phyloP scores from a whole-genome alignment of 2,888 invertebrate species.

The Scelioninae gen. 1 region DNA sequence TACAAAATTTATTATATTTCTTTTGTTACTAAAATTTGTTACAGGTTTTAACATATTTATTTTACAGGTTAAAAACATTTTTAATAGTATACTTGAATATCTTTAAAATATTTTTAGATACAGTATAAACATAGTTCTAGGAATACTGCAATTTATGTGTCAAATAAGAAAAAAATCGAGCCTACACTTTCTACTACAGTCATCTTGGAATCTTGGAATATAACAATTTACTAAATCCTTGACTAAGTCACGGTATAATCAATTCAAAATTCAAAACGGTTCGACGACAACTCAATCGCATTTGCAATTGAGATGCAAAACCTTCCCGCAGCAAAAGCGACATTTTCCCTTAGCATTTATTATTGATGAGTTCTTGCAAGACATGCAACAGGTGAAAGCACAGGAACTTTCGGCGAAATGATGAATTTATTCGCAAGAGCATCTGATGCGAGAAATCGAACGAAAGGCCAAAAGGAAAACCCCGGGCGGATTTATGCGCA shows the following conservation, averaged over 20 bases:
- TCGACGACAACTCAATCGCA: slow-evolving; percentile 46
- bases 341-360: slow-evolving; percentile 46
- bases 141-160: too few relatives aligned
- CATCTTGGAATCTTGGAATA: too few relatives aligned
- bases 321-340: slow-evolving; percentile 30
- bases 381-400: slow-evolving; percentile 66
- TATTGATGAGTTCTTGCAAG: slow-evolving; percentile 59
- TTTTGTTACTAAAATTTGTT: too few relatives aligned
- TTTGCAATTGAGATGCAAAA: slow-evolving; percentile 53
- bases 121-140: too few relatives aligned
- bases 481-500: slow-evolving; percentile 11
- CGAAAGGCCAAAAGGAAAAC: slow-evolving; percentile 26
- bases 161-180: background rate
- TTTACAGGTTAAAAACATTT: too few relatives aligned
- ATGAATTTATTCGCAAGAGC: slow-evolving; percentile 50
- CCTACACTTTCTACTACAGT: too few relatives aligned
- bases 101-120: too few relatives aligned
- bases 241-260: slow-evolving; percentile 26
- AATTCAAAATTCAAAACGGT: slow-evolving; percentile 43
- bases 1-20: too few relatives aligned
- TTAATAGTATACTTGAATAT: too few relatives aligned
- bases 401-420: slow-evolving; percentile 36
- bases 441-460: slow-evolving; percentile 27
- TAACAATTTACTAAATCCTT: slow-evolving; percentile 8
- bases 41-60: too few relatives aligned